Evolutionary conservation across 2,113 vertebrate genomes (phyloP).

Genomic region (Fregetta grallaria): DNA sequence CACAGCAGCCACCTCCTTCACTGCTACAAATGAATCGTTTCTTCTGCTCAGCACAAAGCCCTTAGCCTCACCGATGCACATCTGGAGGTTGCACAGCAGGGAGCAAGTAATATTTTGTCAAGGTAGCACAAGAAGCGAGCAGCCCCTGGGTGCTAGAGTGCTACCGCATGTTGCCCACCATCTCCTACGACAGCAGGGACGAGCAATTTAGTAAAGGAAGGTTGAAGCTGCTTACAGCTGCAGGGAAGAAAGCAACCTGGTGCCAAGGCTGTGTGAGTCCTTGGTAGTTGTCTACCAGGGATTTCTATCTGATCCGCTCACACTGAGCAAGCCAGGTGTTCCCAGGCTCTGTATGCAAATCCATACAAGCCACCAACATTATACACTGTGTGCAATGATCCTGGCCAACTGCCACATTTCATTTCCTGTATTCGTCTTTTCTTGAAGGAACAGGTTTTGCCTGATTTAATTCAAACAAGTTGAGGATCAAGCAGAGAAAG

Average conservation of each 20-base stretch:
- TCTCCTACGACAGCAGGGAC: fast-evolving
- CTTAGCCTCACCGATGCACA: not conserved
- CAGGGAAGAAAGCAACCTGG: not conserved
- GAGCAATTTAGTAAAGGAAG: not conserved
- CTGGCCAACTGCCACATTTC: not conserved
- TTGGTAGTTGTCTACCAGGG: fast-evolving
- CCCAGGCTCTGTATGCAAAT: not conserved
- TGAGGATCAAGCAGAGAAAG: not conserved
- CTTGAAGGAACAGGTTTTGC: not conserved
- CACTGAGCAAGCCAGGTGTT: not conserved
- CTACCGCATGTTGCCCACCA: not conserved
- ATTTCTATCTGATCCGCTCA: not conserved
- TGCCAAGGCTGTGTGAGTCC: not conserved
- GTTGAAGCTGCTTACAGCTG: not conserved
- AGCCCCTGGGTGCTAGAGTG: not conserved
- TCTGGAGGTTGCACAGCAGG: not conserved
- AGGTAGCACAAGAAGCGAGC: not conserved
- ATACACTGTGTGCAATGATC: not conserved
- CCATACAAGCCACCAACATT: not conserved
- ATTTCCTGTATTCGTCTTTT: not conserved
- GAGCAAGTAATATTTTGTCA: not conserved
- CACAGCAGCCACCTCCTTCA: not conserved
- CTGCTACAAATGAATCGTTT: fast-evolving
- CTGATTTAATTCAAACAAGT: not conserved
- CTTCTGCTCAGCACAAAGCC: not conserved